Conservation (phyloP, 2,797 vertebrate genomes). For the Fistularia commersonii region DNA sequence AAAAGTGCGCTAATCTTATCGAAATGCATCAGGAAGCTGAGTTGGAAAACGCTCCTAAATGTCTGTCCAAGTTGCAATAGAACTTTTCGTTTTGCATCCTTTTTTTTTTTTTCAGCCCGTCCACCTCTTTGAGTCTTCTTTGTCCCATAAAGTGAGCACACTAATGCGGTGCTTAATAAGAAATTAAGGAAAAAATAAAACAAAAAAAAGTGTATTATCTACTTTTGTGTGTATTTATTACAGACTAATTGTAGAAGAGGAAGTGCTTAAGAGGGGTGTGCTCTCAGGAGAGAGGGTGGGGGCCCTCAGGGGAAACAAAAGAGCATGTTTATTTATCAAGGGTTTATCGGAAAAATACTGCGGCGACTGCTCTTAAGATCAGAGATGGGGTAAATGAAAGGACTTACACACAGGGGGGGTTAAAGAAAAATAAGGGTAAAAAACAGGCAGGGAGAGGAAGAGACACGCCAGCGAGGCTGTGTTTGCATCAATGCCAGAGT, state of each 20-base stretch:
- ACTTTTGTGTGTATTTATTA: conserved; percentile 77
- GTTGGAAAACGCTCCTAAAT: conserved; percentile 72
- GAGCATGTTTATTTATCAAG: conserved; percentile 76
- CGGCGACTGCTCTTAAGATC: conserved; percentile 69
- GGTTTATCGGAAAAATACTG: conserved; percentile 72
- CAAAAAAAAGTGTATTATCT: conserved; percentile 47
- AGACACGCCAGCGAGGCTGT: conserved; percentile 41
- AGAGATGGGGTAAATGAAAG: conserved; percentile 48
- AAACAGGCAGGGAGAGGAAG: conserved; percentile 34
- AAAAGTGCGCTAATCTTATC: conserved; percentile 77
- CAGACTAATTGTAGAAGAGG: conserved; percentile 72
- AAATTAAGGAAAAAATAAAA: conserved; percentile 26
- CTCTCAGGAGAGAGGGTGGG: conserved; percentile 73
- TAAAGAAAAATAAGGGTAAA: conserved; percentile 41
- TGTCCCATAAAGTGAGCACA: neutral
- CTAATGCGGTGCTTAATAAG: conserved; percentile 62
- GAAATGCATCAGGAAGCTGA: conserved; percentile 75
- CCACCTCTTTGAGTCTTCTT: no score
- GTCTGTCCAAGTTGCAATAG: conserved; percentile 63
- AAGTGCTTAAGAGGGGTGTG: conserved; percentile 72
- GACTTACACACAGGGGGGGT: conserved; percentile 45
- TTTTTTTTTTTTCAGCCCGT: no score
- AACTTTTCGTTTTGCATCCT: conserved; percentile 13
- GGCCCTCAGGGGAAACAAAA: conserved; percentile 64
- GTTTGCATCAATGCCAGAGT: conserved; percentile 57